phyloP scores from a whole-genome alignment of 2,888 invertebrate species.

The Tetanocera ferruginea region DNA sequence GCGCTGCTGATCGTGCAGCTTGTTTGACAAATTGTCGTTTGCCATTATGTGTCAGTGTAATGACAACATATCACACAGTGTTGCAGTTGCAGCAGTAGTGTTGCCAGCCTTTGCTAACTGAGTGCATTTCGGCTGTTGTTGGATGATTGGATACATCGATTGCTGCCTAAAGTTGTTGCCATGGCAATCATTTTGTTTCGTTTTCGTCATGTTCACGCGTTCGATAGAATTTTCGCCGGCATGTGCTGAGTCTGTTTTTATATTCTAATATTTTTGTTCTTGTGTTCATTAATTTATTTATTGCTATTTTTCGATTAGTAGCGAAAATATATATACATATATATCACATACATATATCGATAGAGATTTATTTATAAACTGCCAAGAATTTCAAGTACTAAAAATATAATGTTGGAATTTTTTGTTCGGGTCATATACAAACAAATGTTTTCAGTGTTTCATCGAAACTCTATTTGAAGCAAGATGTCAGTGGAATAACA shows the following conservation, averaged over 20 bases:
- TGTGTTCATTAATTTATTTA: not conserved
- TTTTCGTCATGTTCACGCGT: not conserved
- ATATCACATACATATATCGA: not conserved
- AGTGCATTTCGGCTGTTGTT: not conserved
- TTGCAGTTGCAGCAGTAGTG: not conserved
- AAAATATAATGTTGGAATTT: too few relatives aligned
- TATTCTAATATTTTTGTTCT: not conserved
- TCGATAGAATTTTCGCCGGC: conserved; percentile 29
- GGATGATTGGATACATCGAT: not conserved
- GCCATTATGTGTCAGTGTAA: conserved; percentile 24
- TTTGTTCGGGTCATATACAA: too few relatives aligned
- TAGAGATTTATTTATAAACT: too few relatives aligned
- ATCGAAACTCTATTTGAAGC: too few relatives aligned
- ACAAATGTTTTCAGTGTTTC: too few relatives aligned
- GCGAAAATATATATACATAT: not conserved
- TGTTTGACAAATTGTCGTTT: conserved; percentile 38
- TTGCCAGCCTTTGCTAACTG: not conserved
- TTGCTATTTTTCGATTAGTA: not conserved
- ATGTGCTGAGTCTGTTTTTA: conserved; percentile 14
- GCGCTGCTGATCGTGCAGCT: conserved; percentile 10
- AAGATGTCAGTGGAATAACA: too few relatives aligned
- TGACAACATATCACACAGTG: not conserved
- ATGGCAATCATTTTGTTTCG: conserved; percentile 6
- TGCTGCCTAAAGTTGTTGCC: conserved; percentile 18
- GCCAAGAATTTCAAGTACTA: too few relatives aligned